phyloP scores from a whole-genome alignment of 1,140 invertebrate species.

The Hylaeus anthracinus region DNA sequence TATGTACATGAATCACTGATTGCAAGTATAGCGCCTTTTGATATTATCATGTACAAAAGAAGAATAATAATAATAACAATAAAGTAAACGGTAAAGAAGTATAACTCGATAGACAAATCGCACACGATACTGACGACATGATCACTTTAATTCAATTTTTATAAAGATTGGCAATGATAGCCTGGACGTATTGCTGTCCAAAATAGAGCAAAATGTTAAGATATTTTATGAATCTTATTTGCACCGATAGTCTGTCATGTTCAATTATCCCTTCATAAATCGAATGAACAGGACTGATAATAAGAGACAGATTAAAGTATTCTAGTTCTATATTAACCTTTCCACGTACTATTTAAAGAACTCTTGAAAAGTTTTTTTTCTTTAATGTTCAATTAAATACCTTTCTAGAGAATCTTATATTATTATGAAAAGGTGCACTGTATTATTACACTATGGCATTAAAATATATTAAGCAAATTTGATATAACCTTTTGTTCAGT shows the following conservation, averaged over 20 bases:
- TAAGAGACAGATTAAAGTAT: constrained; percentile 38
- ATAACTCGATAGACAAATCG: constrained; percentile 16
- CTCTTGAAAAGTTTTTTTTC: constrained; percentile 21
- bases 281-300: constrained; percentile 35
- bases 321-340: constrained; percentile 37
- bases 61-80: neutral
- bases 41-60: constrained; percentile 1
- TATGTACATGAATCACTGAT: neutral
- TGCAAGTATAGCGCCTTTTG: constrained; percentile 3
- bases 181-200: constrained; percentile 69
- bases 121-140: constrained; percentile 57
- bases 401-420: constrained; percentile 24
- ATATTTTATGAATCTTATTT: constrained; percentile 42
- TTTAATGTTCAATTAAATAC: neutral
- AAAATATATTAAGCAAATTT: constrained; percentile 53
- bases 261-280: constrained; percentile 36
- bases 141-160: constrained; percentile 47
- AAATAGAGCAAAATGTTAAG: constrained; percentile 54
- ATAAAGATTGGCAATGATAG: constrained; percentile 71
- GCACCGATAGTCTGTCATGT: constrained; percentile 35
- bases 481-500: constrained; percentile 25
- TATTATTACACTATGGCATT: constrained; percentile 38
- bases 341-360: constrained; percentile 25
- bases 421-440: constrained; percentile 26
- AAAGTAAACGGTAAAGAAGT: neutral